A percentile compares a stretch with the other conserved stretches of the same genome.
phyloP scores from a whole-genome alignment of 2,888 invertebrate genomes.

The Xestia xanthographa region DNA sequence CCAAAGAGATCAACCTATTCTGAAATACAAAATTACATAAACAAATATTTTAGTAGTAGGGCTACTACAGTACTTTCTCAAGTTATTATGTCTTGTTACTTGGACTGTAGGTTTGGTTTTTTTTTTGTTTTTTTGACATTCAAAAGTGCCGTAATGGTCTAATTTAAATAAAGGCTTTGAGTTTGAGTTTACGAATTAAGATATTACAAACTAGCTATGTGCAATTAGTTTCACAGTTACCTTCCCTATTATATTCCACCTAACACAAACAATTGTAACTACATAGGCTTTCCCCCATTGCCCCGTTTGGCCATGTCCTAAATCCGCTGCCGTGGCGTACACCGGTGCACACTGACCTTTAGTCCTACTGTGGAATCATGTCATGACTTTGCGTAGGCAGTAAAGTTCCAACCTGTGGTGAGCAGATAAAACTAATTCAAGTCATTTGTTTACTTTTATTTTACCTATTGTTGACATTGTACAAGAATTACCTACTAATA shows the following conservation, averaged over 20 bases:
- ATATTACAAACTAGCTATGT: background rate
- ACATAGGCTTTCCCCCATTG: background rate
- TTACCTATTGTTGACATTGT: constrained; percentile 9
- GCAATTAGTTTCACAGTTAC: background rate
- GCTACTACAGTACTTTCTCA: too few relatives aligned
- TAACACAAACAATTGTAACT: background rate
- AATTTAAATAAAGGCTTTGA: too few relatives aligned
- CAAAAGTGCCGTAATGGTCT: too few relatives aligned
- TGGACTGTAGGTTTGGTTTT: too few relatives aligned
- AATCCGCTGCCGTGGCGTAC: background rate
- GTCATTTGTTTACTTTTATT: constrained; percentile 30
- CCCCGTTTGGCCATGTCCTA: background rate
- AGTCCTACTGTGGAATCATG: constrained; percentile 9
- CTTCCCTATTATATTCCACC: background rate
- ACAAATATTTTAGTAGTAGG: background rate
- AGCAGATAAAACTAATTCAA: constrained; percentile 30
- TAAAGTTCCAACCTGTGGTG: constrained; percentile 15
- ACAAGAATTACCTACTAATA: background rate
- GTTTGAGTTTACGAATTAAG: too few relatives aligned
- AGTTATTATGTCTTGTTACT: too few relatives aligned
- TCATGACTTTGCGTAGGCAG: constrained; percentile 22
- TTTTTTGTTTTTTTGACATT: too few relatives aligned
- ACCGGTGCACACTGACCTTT: constrained; percentile 11
- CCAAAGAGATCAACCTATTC: too few relatives aligned
- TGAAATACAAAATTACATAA: too few relatives aligned